Conservation (phyloP, 2,888 invertebrate genomes). For the Drosophila anomelani region DNA sequence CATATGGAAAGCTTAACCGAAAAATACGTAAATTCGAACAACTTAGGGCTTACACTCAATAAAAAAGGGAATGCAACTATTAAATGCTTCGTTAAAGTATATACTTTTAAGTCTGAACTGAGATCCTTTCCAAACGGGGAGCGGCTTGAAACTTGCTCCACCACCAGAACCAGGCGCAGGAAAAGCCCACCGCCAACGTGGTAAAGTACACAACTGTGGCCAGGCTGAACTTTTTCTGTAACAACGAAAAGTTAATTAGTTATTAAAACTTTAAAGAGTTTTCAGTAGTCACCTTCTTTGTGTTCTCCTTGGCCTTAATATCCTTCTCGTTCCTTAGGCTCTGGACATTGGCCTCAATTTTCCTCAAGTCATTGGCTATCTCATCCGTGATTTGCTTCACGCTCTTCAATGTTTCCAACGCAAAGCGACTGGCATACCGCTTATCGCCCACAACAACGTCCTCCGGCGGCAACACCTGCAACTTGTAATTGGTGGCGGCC, state of each 20-base stretch:
- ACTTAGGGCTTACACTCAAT: slow-evolving; percentile 7
- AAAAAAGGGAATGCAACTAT: slow-evolving; percentile 15
- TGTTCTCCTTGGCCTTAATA: neutral
- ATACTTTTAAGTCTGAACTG: slow-evolving; percentile 48
- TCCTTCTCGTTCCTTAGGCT: slow-evolving; percentile 6
- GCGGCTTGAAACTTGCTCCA: slow-evolving; percentile 51
- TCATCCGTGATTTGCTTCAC: slow-evolving; percentile 67
- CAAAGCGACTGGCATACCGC: slow-evolving; percentile 83
- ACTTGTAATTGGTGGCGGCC: slow-evolving; percentile 81
- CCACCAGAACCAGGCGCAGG: slow-evolving; percentile 70
- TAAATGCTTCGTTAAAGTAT: slow-evolving; percentile 21
- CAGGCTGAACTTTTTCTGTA: slow-evolving; percentile 53
- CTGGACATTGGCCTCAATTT: slow-evolving; percentile 17
- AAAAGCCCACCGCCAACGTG: slow-evolving; percentile 54
- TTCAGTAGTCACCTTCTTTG: slow-evolving; percentile 21
- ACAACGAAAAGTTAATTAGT: neutral
- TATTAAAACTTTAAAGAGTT: too few relatives aligned
- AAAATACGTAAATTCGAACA: slow-evolving; percentile 6
- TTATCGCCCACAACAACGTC: slow-evolving; percentile 83
- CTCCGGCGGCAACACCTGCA: slow-evolving; percentile 78
- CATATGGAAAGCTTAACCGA: slow-evolving; percentile 1
- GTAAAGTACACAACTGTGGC: slow-evolving; percentile 49
- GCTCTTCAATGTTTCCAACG: slow-evolving; percentile 80
- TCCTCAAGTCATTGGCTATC: slow-evolving; percentile 43
- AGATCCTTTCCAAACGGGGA: slow-evolving; percentile 46